These are phyloP conservation scores for Eupithecia pulchellata DNA, from an alignment of 2,888 invertebrate genomes.

Conservation along the genomic window DNA sequence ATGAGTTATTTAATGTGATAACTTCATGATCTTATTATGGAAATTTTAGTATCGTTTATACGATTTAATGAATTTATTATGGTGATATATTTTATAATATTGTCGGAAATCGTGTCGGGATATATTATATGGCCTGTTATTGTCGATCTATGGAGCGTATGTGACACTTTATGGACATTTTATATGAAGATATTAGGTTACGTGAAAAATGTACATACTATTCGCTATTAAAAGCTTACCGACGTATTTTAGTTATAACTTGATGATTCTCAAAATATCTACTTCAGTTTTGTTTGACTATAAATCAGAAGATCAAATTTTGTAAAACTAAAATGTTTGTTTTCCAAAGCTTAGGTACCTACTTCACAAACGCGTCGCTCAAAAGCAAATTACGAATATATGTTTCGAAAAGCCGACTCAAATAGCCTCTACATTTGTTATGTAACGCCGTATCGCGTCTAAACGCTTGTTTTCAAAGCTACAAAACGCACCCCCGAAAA, in stretches of 20 bases:
- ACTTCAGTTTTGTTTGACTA: background rate
- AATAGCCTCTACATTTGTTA: constrained; percentile 38
- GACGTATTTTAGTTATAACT: background rate
- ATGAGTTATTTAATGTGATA: constrained; percentile 75
- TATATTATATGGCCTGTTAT: constrained; percentile 31
- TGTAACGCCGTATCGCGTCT: constrained; percentile 55
- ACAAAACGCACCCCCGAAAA: constrained; percentile 69
- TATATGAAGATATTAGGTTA: background rate
- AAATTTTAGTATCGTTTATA: constrained; percentile 52
- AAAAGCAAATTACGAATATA: constrained; percentile 16
- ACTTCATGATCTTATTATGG: constrained; percentile 60
- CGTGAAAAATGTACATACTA: background rate
- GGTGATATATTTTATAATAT: constrained; percentile 44
- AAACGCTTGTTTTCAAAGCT: constrained; percentile 68
- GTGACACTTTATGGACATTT: constrained; percentile 15
- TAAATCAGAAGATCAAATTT: background rate
- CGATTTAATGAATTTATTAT: constrained; percentile 51
- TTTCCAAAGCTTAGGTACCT: background rate
- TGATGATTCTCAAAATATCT: too few species aligned
- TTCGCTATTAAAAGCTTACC: background rate
- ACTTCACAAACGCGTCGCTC: background rate
- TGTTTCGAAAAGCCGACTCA: constrained; percentile 17
- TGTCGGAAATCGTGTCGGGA: constrained; percentile 26
- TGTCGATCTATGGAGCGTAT: constrained; percentile 15
- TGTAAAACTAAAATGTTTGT: background rate